Conservation (phyloP, 2,113 vertebrate genomes). For the Telmatochromis sp. region DNA sequence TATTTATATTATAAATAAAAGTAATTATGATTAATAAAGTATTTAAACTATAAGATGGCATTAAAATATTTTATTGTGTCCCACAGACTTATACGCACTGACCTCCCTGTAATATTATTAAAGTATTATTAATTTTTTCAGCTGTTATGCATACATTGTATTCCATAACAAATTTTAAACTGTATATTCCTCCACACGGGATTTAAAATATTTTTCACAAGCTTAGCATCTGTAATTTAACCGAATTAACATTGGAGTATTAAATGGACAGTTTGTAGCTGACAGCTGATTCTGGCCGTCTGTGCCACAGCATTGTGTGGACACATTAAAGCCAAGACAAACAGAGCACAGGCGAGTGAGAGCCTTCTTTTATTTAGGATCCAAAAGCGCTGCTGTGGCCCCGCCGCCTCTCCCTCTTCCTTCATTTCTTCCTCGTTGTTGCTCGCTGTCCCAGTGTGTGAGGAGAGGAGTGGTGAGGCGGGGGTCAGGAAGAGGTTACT, state of each 20-base stretch:
- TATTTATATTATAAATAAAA: not conserved
- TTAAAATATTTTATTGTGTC: not conserved
- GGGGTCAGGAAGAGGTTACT: slow-evolving; percentile 71
- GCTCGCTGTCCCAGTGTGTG: slow-evolving; percentile 20
- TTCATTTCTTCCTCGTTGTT: not conserved
- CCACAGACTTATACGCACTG: not conserved
- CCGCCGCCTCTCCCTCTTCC: not conserved
- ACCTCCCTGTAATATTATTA: not conserved
- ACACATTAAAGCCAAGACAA: slow-evolving; percentile 49
- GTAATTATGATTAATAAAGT: not conserved
- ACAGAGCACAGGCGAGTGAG: slow-evolving; percentile 35
- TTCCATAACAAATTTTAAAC: not conserved
- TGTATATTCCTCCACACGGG: not conserved
- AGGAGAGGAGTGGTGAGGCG: not conserved
- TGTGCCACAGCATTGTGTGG: slow-evolving; percentile 8
- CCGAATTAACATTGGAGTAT: not conserved
- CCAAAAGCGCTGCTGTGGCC: not conserved
- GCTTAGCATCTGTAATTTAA: not conserved
- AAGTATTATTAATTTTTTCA: not conserved
- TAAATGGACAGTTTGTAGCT: not conserved
- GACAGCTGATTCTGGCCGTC: slow-evolving; percentile 40
- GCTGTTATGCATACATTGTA: not conserved
- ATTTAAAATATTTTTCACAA: not conserved
- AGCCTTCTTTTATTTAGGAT: slow-evolving; percentile 16
- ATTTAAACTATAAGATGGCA: not conserved